A percentile compares a stretch with the other conserved stretches of the same genome.
Conservation (phyloP, 2,888 invertebrate species). For the Argyra leucocephala region DNA sequence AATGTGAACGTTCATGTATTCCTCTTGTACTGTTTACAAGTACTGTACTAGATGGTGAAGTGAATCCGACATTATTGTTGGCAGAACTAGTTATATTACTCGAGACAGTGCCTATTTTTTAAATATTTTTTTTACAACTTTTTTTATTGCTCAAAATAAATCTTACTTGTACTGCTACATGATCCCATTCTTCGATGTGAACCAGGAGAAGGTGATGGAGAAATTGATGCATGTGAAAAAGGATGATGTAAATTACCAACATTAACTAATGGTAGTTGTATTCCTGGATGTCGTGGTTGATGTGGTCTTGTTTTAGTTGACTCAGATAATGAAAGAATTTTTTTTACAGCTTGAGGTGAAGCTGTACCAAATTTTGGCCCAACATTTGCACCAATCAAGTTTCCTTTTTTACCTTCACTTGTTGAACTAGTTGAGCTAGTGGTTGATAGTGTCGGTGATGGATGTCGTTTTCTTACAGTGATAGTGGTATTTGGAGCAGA, state of each 20-base stretch:
- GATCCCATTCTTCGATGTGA: conserved; percentile 55
- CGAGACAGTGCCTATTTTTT: background rate
- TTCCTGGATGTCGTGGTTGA: conserved; percentile 62
- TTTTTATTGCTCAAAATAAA: background rate
- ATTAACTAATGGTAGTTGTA: conserved; percentile 52
- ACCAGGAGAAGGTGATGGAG: conserved; percentile 45
- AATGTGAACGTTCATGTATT: conserved; percentile 81
- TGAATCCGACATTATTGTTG: background rate
- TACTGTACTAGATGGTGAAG: conserved; percentile 18
- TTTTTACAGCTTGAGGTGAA: conserved; percentile 93
- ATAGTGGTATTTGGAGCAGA: conserved; percentile 47
- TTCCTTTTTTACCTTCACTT: conserved; percentile 58
- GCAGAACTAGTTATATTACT: background rate
- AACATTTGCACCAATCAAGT: conserved; percentile 34
- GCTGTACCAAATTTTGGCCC: conserved; percentile 69
- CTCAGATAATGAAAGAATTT: conserved; percentile 83
- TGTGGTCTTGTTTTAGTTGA: conserved; percentile 80
- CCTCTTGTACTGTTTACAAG: conserved; percentile 46
- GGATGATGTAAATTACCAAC: conserved; percentile 32
- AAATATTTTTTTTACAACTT: background rate
- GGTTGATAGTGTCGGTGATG: conserved; percentile 86
- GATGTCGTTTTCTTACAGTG: conserved; percentile 66
- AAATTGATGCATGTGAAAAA: conserved; percentile 27
- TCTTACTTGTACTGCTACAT: conserved; percentile 37
- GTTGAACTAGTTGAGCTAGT: conserved; percentile 85